Conservation (phyloP, 2,797 vertebrate species). For the Gymnodraco acuticeps region DNA sequence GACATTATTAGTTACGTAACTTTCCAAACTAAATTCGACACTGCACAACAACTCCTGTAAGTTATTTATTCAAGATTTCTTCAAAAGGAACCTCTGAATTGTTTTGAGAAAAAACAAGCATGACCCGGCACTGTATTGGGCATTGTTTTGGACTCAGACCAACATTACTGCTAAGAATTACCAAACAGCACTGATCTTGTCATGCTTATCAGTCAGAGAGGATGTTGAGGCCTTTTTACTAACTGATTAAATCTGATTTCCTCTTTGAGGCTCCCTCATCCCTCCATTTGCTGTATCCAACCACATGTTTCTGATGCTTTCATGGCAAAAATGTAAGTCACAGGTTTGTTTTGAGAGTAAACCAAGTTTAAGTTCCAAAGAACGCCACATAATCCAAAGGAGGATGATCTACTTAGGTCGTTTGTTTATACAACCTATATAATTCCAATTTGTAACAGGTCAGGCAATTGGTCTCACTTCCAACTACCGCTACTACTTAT, state of each 20-base stretch:
- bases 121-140: neutral
- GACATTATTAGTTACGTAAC: neutral
- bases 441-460: neutral
- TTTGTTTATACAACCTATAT: neutral
- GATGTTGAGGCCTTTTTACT: conserved; percentile 65
- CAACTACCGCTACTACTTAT: neutral
- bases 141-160: conserved; percentile 38
- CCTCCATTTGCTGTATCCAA: conserved; percentile 13
- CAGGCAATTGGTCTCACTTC: neutral
- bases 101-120: conserved; percentile 27
- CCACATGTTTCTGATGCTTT: conserved; percentile 75
- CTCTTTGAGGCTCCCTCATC: conserved; percentile 35
- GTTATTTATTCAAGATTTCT: neutral
- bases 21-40: neutral
- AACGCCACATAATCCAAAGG: conserved; percentile 30
- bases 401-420: neutral
- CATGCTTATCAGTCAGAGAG: conserved; percentile 63
- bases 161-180: conserved; percentile 58
- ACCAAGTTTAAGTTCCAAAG: conserved; percentile 39
- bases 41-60: neutral
- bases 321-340: conserved; percentile 51
- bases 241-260: conserved; percentile 70
- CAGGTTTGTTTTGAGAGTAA: conserved; percentile 51
- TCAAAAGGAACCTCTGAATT: conserved; percentile 14
- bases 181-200: conserved; percentile 41